Conservation (phyloP, 2,113 vertebrate genomes). For the Calonectris borealis region DNA sequence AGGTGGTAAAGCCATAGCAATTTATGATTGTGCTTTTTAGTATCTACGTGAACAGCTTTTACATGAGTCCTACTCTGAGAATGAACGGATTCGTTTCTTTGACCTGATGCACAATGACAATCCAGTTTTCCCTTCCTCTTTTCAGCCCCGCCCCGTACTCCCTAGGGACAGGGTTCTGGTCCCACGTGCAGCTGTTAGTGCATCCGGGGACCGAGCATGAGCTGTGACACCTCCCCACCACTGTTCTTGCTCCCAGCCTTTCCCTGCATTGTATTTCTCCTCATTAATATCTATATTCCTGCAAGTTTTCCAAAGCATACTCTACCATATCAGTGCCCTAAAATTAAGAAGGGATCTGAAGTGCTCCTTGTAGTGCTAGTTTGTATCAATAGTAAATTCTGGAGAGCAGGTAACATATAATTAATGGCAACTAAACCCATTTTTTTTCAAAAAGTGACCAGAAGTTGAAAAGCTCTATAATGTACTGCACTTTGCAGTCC, state of each 20-base stretch:
- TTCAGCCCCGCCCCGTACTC: rapidly evolving
- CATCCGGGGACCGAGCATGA: neutral
- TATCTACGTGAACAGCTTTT: neutral
- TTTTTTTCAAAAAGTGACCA: neutral
- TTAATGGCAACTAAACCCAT: neutral
- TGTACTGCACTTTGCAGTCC: neutral
- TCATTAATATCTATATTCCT: neutral
- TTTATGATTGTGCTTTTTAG: neutral
- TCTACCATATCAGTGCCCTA: neutral
- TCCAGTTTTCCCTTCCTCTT: neutral
- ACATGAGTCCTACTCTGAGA: neutral
- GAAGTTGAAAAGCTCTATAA: neutral
- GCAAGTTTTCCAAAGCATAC: neutral
- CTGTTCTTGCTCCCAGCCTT: neutral
- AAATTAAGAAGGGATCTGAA: neutral
- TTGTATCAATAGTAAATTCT: neutral
- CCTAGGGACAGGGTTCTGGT: too few species aligned
- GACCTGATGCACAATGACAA: neutral
- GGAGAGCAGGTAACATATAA: neutral
- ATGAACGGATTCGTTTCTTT: neutral
- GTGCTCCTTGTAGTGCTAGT: neutral
- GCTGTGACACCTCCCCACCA: neutral
- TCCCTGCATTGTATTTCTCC: neutral
- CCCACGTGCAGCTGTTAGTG: neutral
- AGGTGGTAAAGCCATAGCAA: neutral